Evolutionary conservation across 2,888 invertebrate species (phyloP).

Genomic region (Itoplectis maculator): DNA sequence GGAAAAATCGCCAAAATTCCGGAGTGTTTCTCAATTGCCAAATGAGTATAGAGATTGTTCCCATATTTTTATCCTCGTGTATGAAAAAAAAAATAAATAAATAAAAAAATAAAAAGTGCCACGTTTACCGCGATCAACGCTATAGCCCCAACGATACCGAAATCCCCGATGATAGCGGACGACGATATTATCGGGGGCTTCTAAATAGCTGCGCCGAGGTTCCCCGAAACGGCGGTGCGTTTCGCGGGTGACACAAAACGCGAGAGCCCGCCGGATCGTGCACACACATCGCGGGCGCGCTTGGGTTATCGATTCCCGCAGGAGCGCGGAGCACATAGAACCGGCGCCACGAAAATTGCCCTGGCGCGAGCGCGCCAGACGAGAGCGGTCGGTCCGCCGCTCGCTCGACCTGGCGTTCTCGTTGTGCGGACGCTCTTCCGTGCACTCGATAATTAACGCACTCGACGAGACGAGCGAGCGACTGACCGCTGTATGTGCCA

Average conservation of each 20-base stretch:
- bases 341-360: conserved; percentile 37
- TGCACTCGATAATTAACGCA: conserved; percentile 42
- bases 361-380: conserved; percentile 5
- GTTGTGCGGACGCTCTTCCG: conserved; percentile 18
- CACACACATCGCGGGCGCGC: neutral
- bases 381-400: conserved; percentile 6
- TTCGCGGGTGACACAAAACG: conserved; percentile 32
- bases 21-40: too few relatives aligned
- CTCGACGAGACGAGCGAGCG: neutral
- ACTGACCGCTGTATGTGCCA: neutral
- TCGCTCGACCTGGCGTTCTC: conserved; percentile 19
- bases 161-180: too few relatives aligned
- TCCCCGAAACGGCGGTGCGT: conserved; percentile 3
- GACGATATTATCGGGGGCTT: neutral
- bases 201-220: neutral
- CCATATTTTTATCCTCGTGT: too few relatives aligned
- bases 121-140: too few relatives aligned
- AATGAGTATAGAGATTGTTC: too few relatives aligned
- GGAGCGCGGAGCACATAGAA: conserved; percentile 1
- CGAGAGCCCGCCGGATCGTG: neutral
- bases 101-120: too few relatives aligned
- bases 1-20: too few relatives aligned
- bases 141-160: too few relatives aligned
- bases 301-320: conserved; percentile 48
- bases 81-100: too few relatives aligned